A percentile compares a stretch with the other conserved stretches of the same genome.
Conservation (phyloP, 2,113 vertebrate species). For the Lamprologus tigripictilis region DNA sequence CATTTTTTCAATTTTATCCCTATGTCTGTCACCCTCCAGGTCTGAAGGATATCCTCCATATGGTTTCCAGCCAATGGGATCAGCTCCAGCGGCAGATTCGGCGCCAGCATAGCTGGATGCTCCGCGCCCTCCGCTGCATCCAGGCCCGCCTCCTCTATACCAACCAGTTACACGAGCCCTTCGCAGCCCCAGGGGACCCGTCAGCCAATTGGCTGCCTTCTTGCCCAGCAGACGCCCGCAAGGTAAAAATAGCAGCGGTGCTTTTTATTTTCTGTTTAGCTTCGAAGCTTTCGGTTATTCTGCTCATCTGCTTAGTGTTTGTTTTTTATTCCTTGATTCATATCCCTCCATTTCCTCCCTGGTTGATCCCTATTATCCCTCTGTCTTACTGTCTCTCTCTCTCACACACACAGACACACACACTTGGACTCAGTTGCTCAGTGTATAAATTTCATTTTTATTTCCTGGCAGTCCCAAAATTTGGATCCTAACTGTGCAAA, state of each 20-base stretch:
- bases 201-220: not conserved
- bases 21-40: conserved; percentile 62
- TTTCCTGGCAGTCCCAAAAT: not conserved
- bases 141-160: conserved; percentile 84
- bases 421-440: not conserved
- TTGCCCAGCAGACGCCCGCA: conserved; percentile 55
- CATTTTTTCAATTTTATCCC: not conserved
- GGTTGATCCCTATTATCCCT: not conserved
- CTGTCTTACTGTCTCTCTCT: not conserved
- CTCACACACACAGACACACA: not conserved
- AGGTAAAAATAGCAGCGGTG: conserved; percentile 76
- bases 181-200: not conserved
- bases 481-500: not conserved
- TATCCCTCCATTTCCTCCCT: conserved; percentile 28
- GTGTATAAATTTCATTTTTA: not conserved
- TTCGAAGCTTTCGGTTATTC: not conserved
- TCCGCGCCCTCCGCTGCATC: conserved; percentile 86
- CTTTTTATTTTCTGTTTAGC: conserved; percentile 63
- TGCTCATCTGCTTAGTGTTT: conserved; percentile 52
- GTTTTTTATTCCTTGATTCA: not conserved
- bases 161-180: conserved; percentile 68
- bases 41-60: conserved; percentile 90
- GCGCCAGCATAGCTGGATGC: conserved; percentile 96
- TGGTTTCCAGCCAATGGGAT: conserved; percentile 92
- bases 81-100: conserved; percentile 96